phyloP scores from a whole-genome alignment of 2,113 vertebrate genomes.

The Caloenas nicobarica region DNA sequence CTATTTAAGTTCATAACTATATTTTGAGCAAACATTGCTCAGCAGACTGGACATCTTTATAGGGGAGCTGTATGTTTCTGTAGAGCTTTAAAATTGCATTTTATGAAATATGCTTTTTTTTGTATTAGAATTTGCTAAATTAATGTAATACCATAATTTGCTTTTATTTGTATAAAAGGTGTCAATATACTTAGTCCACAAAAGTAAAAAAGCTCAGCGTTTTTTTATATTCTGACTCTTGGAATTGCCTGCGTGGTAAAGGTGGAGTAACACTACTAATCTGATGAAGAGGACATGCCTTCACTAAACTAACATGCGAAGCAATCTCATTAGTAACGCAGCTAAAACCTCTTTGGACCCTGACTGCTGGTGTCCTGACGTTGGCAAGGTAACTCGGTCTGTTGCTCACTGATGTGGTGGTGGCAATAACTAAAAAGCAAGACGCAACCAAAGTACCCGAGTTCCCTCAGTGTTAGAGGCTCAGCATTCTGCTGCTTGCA shows the following conservation, averaged over 20 bases:
- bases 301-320: neutral
- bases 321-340: neutral
- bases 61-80: conserved; percentile 44
- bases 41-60: conserved; percentile 44
- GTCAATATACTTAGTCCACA: conserved; percentile 51
- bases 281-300: neutral
- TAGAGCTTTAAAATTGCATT: conserved; percentile 54
- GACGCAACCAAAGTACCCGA: fast-evolving
- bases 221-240: neutral
- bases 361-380: fast-evolving
- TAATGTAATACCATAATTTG: conserved; percentile 64
- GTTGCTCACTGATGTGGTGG: fast-evolving
- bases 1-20: conserved; percentile 40
- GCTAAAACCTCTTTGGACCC: neutral
- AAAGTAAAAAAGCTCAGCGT: conserved; percentile 6
- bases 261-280: neutral
- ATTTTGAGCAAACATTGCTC: conserved; percentile 59
- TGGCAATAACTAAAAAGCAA: neutral
- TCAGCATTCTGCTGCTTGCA: fast-evolving
- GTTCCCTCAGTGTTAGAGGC: neutral
- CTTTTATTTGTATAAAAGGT: conserved; percentile 71
- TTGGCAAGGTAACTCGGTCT: neutral
- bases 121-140: conserved; percentile 72
- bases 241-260: neutral
- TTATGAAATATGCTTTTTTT: conserved; percentile 40